A percentile compares a stretch with the other conserved stretches of the same genome.
These are phyloP conservation scores for Sylvilagus bachmani DNA, from an alignment of 2,113 vertebrate genomes.

Conservation along the genomic window DNA sequence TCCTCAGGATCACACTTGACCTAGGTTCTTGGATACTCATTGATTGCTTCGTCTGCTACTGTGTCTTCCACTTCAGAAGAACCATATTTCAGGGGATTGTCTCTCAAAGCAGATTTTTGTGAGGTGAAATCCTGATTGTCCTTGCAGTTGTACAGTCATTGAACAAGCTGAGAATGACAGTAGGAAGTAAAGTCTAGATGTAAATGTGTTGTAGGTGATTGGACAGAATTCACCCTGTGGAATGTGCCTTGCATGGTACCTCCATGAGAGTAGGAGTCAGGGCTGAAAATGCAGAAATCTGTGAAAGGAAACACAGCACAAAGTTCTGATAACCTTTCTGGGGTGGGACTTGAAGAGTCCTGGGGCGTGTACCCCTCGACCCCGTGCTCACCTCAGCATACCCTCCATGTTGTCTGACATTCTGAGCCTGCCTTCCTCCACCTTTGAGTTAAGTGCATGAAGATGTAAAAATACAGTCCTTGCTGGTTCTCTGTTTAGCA, in stretches of 20 bases:
- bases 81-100: not conserved
- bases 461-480: not conserved
- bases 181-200: not conserved
- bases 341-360: not conserved
- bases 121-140: not conserved
- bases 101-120: not conserved
- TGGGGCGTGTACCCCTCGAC: not conserved
- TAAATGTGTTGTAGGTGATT: not conserved
- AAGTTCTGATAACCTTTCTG: not conserved
- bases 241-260: not conserved
- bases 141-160: not conserved
- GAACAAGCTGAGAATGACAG: not conserved
- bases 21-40: not conserved
- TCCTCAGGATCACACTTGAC: not conserved
- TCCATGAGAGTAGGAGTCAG: not conserved
- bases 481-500: slow-evolving; percentile 8
- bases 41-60: not conserved
- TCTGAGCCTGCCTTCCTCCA: not conserved
- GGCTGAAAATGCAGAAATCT: not conserved
- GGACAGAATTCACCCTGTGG: not conserved
- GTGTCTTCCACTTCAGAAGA: not conserved
- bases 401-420: not conserved
- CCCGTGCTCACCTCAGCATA: not conserved
- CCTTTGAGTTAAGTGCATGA: not conserved
- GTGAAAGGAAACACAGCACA: not conserved